Evolutionary conservation across 2,888 invertebrate species (phyloP).

Genomic region (Melieria crassipennis): DNA sequence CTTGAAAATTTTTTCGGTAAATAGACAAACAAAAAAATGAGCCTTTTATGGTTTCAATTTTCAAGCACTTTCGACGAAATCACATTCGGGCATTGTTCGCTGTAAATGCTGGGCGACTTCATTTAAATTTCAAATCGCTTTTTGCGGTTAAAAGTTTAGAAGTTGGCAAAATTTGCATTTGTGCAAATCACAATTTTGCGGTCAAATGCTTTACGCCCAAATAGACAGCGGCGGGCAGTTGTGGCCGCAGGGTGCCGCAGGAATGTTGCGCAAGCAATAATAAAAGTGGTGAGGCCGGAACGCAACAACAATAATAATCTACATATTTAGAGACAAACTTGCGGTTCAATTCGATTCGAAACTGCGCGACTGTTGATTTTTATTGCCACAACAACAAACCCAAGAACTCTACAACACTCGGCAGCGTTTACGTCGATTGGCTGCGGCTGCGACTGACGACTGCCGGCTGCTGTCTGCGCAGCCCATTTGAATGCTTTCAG

Average conservation of each 20-base stretch:
- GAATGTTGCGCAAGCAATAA: constrained; percentile 2
- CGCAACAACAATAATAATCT: not conserved
- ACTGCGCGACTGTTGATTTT: constrained; percentile 32
- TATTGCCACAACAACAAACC: constrained; percentile 27
- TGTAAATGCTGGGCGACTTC: constrained; percentile 1
- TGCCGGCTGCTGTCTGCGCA: constrained; percentile 16
- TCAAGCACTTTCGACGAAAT: no score
- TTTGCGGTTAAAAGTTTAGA: constrained; percentile 14
- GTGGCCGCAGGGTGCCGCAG: constrained; percentile 40
- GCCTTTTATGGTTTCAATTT: no score
- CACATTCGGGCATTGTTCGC: no score
- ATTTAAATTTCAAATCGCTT: constrained; percentile 24
- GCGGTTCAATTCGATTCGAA: constrained; percentile 32
- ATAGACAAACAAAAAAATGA: no score
- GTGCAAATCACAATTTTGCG: constrained; percentile 28
- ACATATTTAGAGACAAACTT: constrained; percentile 32
- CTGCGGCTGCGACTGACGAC: constrained; percentile 8
- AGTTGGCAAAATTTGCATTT: constrained; percentile 8
- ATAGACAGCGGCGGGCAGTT: not conserved
- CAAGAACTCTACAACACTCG: constrained; percentile 14
- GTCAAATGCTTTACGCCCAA: constrained; percentile 23
- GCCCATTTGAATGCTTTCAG: not conserved
- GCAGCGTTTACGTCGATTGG: not conserved
- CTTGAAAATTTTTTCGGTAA: no score
- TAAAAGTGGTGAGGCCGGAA: not conserved